Percentiles rank a stretch among this genome's conserved stretches.
phyloP scores from a whole-genome alignment of 2,888 invertebrate species.

The Petrolisthes cinctipes region DNA sequence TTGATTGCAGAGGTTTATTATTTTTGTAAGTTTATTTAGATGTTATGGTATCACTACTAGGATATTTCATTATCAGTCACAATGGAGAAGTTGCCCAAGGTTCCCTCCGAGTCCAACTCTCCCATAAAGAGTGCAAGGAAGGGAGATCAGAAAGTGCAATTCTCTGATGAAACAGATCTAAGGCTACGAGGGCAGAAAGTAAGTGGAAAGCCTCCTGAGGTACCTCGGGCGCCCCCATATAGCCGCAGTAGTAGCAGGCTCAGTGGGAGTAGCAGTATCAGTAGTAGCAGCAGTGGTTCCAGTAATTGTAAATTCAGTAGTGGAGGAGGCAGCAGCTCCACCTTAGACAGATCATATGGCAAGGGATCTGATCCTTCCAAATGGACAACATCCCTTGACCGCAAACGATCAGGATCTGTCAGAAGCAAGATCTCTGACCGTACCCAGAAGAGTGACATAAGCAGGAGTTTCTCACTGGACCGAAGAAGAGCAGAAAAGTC shows the following conservation, averaged over 20 bases:
- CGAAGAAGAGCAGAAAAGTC: slow-evolving; percentile 46
- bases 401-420: slow-evolving; percentile 59
- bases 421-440: slow-evolving; percentile 46
- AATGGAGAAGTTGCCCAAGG: slow-evolving; percentile 54
- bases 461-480: slow-evolving; percentile 59
- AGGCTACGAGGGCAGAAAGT: slow-evolving; percentile 49
- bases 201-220: slow-evolving; percentile 60
- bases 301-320: slow-evolving; percentile 36
- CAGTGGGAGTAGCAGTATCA: slow-evolving; percentile 59
- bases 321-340: slow-evolving; percentile 45
- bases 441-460: slow-evolving; percentile 47
- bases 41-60: slow-evolving; percentile 50
- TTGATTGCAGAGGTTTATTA: slow-evolving; percentile 46
- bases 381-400: slow-evolving; percentile 57
- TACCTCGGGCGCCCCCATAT: slow-evolving; percentile 57
- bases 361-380: slow-evolving; percentile 42
- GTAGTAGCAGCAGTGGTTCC: slow-evolving; percentile 50
- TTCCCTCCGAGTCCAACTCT: slow-evolving; percentile 52
- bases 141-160: slow-evolving; percentile 64
- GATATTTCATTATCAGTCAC: slow-evolving; percentile 35
- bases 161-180: slow-evolving; percentile 52
- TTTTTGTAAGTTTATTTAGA: slow-evolving; percentile 57
- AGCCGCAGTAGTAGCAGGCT: slow-evolving; percentile 53
- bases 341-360: slow-evolving; percentile 23
- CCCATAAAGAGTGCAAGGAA: slow-evolving; percentile 56